phyloP scores from a whole-genome alignment of 2,797 vertebrate genomes.

The Saxicola maurus region DNA sequence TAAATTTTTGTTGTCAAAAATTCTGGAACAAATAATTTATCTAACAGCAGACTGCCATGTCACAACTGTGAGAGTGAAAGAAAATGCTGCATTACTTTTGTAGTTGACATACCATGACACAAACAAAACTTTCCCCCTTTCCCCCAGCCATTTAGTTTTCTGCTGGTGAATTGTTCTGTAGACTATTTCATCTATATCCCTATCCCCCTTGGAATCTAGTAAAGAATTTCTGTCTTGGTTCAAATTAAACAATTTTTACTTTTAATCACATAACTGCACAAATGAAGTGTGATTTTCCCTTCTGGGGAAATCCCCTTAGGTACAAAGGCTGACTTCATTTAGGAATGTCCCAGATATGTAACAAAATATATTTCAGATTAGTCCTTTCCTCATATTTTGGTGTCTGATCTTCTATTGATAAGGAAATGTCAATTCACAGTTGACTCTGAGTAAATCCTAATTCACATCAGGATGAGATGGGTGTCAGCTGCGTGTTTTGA shows the following conservation, averaged over 20 bases:
- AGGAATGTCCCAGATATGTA: not conserved
- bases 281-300: not conserved
- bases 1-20: not conserved
- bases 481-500: not conserved
- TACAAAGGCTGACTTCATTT: not conserved
- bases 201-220: not conserved
- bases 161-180: not conserved
- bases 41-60: not conserved
- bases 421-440: not conserved
- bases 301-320: not conserved
- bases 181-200: not conserved
- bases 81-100: not conserved
- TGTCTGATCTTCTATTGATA: not conserved
- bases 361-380: not conserved
- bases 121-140: not conserved
- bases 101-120: not conserved
- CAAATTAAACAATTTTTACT: not conserved
- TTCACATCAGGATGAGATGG: not conserved
- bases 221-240: not conserved
- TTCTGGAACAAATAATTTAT: not conserved
- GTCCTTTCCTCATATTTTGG: not conserved
- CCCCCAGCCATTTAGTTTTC: not conserved
- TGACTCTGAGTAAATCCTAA: not conserved
- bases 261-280: not conserved
- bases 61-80: not conserved